Percentiles rank a stretch among this genome's conserved stretches.
phyloP scores from a whole-genome alignment of 2,113 vertebrate genomes.

The Procapra przewalskii region DNA sequence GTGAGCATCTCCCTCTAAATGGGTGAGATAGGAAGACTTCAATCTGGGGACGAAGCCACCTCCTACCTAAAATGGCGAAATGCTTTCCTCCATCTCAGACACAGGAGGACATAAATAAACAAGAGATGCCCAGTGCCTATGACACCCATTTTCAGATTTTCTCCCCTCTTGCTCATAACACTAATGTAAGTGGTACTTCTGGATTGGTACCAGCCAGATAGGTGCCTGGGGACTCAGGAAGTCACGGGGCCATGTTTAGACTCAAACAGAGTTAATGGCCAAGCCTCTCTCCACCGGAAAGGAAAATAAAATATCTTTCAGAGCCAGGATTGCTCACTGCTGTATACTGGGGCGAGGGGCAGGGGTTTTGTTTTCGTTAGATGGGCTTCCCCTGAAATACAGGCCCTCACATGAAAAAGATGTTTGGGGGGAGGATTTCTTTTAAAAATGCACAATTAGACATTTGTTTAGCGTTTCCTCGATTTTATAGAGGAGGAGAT shows the following conservation, averaged over 20 bases:
- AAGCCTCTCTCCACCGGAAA: not conserved
- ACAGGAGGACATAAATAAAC: not conserved
- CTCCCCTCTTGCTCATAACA: not conserved
- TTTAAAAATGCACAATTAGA: not conserved
- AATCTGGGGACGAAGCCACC: not conserved
- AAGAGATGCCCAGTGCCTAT: not conserved
- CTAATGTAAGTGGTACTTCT: not conserved
- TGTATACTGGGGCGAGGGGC: not conserved
- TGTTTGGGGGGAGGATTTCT: not conserved
- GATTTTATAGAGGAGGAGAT: not conserved
- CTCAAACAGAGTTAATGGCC: not conserved
- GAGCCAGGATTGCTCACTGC: not conserved
- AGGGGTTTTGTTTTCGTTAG: not conserved
- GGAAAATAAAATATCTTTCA: not conserved
- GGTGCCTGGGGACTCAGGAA: not conserved
- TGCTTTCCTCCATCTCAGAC: not conserved
- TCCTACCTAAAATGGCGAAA: not conserved
- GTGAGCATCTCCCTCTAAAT: conserved; percentile 7
- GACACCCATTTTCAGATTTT: conserved; percentile 38
- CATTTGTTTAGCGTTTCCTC: not conserved
- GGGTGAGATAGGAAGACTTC: not conserved
- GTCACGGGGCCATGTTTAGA: not conserved
- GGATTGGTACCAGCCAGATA: not conserved
- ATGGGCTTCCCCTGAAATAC: not conserved
- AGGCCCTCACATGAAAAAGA: not conserved